Evolutionary conservation across 2,888 invertebrate species (phyloP).

Genomic region (Formica aserva): DNA sequence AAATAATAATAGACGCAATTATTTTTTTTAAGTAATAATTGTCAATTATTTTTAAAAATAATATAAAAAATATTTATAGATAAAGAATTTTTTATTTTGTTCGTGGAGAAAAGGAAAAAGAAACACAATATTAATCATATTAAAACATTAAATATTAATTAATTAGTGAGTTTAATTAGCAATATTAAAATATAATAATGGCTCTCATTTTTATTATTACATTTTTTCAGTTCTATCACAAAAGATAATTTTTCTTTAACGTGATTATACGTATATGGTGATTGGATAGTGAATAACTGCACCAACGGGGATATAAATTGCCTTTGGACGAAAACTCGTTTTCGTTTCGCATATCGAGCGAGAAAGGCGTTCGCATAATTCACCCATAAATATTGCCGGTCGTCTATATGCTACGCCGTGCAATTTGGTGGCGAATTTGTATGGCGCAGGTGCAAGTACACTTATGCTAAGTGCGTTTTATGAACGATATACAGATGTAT

Average conservation of each 20-base stretch:
- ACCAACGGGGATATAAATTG: conserved; percentile 47
- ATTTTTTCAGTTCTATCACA: background rate
- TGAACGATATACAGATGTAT: conserved; percentile 44
- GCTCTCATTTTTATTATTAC: background rate
- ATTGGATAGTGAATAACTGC: conserved; percentile 45
- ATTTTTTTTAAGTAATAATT: background rate
- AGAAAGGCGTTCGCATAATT: conserved; percentile 67
- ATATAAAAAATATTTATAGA: background rate
- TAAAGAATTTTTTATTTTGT: background rate
- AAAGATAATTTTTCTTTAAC: background rate
- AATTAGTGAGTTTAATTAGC: background rate
- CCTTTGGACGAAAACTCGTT: conserved; percentile 33
- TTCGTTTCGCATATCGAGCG: conserved; percentile 61
- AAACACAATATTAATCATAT: background rate
- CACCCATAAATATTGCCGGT: conserved; percentile 65
- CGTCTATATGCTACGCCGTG: conserved; percentile 26
- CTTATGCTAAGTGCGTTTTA: conserved; percentile 63
- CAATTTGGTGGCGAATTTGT: conserved; percentile 69
- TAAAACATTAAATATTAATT: background rate
- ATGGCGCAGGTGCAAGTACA: conserved; percentile 60
- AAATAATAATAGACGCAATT: background rate
- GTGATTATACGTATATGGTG: conserved; percentile 40
- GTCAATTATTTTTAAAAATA: conserved; percentile 4
- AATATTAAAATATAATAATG: background rate
- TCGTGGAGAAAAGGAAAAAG: background rate